A percentile compares a stretch with the other conserved stretches of the same genome.
phyloP scores from a whole-genome alignment of 1,140 invertebrate species.

The Achatina immaculata region DNA sequence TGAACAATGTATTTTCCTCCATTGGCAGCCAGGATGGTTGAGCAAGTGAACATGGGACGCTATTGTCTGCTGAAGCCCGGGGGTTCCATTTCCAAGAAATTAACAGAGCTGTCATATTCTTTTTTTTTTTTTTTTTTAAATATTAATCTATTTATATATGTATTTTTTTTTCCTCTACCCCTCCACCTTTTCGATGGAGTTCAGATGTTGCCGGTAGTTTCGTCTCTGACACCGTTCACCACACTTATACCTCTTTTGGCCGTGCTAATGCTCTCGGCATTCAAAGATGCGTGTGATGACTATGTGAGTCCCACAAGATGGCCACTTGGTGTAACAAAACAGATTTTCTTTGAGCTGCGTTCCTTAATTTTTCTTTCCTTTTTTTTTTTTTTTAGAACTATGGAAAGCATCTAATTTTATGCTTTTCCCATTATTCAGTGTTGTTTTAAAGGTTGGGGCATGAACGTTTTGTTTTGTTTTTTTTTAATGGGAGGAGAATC shows the following conservation, averaged over 20 bases:
- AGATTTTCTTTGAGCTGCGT: not conserved
- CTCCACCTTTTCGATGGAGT: constrained; percentile 29
- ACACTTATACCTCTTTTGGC: constrained; percentile 97
- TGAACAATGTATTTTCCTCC: not conserved
- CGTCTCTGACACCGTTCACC: constrained; percentile 95
- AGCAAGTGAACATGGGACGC: too few relatives aligned
- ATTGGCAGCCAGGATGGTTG: not conserved
- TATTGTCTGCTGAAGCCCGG: too few relatives aligned
- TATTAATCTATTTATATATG: not conserved
- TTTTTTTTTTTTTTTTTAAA: too few relatives aligned
- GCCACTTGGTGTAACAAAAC: not conserved
- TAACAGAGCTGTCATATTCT: too few relatives aligned
- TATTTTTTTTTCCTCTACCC: not conserved
- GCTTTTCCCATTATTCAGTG: not conserved
- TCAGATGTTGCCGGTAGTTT: constrained; percentile 96
- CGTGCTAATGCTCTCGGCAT: constrained; percentile 92
- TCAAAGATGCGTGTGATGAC: constrained; percentile 99
- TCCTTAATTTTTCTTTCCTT: not conserved
- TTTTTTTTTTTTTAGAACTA: too few relatives aligned
- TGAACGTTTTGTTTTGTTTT: not conserved
- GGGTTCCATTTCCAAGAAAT: too few relatives aligned
- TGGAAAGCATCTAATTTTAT: not conserved
- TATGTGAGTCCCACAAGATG: constrained; percentile 82
- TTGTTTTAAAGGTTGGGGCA: not conserved
- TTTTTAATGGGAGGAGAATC: too few relatives aligned